Evolutionary conservation across 2,113 vertebrate genomes (phyloP), one percentile per base, ranked within the genome.

Genomic region (Plecotus auritus): DNA sequence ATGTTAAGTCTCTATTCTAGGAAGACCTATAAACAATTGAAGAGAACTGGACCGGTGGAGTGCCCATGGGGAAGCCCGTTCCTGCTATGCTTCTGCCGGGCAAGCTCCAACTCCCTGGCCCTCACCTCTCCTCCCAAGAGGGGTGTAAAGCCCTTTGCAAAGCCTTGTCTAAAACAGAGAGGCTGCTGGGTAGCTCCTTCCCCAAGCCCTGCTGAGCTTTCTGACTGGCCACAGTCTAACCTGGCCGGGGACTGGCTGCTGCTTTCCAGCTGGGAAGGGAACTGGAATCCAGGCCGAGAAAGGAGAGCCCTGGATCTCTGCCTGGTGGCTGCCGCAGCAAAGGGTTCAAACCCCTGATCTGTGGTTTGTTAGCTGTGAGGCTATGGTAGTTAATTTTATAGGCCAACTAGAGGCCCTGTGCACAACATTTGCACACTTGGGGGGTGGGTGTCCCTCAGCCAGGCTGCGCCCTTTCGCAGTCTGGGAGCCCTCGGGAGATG

Each of bases 121-220:
- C 59, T 94, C n/a, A 35, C 77, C 35, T 93, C 64, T 73, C 70
- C 28, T 54, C 77, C 40, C 20, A 28, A 18, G 70, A 89, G 30
- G 37, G 45, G 37, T 59, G 4, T 61, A 76, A 91, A 95, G 69
- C n/a, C 32, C 78, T 85, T 64, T 85, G 22, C 69, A 88, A 76
- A 95, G 82, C 82, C 80, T 91, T 18, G 70, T 51, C 86, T 84
- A 26, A 85, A 93, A 85, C 37, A 30, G 64, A 88, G 74, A 95
- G 26, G 56, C 47, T 42, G 14, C 74, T 54, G n/a, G 45, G 40
- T 67, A 51, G 16, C 83, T 72, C 69, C 67, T 85, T 72, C 76
- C 59, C 54, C 47, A 85, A 37, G 51, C 47, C 69, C 61, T 7
- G 17, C 49, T 78, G 72, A 37, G 14, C 69, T 85, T 73, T 85